phyloP scores from a whole-genome alignment of 2,888 invertebrate species.

The Balanococcus diminutus region DNA sequence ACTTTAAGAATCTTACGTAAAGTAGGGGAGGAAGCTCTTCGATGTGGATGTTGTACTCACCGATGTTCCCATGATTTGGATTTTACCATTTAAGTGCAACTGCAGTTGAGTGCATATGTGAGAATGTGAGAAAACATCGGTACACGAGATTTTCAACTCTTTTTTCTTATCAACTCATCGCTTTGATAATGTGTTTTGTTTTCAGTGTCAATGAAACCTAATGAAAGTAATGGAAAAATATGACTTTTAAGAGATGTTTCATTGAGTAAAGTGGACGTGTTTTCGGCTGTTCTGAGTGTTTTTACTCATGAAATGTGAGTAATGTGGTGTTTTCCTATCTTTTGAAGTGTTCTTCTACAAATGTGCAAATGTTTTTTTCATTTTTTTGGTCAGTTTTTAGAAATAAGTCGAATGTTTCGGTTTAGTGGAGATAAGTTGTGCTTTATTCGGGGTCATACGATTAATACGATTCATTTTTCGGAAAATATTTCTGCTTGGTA shows the following conservation, averaged over 20 bases:
- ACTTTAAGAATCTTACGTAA: background rate
- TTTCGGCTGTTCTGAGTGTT: background rate
- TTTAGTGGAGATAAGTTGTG: no score
- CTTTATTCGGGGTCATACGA: no score
- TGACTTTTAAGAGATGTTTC: background rate
- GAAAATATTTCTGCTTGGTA: no score
- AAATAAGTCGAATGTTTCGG: no score
- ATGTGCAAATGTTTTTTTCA: no score
- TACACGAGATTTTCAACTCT: background rate
- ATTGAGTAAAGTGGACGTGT: background rate
- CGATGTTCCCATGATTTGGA: slow-evolving; percentile 14
- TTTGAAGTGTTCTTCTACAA: no score
- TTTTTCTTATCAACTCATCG: background rate
- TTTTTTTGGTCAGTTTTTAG: no score
- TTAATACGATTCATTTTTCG: no score
- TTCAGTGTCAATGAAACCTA: no score
- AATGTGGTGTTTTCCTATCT: no score
- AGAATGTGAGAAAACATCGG: background rate
- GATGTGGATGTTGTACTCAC: background rate
- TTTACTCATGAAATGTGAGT: background rate
- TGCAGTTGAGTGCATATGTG: slow-evolving; percentile 31
- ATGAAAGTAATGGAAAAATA: no score
- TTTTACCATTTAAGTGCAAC: slow-evolving; percentile 27
- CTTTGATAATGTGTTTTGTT: background rate
- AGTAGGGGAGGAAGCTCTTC: slow-evolving; percentile 13